These are phyloP conservation scores for Lydus trimaculatus DNA, from an alignment of 2,888 invertebrate genomes.

Conservation along the genomic window DNA sequence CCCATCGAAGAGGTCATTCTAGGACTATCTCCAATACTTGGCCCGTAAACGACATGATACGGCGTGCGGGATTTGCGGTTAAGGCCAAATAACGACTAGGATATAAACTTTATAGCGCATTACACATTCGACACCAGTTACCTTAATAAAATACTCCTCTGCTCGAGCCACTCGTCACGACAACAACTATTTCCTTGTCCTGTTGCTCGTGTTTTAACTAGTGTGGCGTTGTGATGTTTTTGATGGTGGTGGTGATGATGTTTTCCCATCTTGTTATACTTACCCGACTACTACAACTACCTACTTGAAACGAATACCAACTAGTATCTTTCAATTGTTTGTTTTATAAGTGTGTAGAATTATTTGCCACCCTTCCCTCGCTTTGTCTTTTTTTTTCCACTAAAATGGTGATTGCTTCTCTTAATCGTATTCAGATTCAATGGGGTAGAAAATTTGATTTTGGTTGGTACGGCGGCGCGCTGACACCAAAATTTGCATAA, in stretches of 20 bases:
- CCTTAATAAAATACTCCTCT: constrained; percentile 59
- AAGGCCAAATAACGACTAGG: constrained; percentile 58
- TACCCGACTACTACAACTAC: constrained; percentile 10
- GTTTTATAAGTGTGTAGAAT: constrained; percentile 15
- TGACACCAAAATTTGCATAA: constrained; percentile 58
- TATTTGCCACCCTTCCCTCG: constrained; percentile 23
- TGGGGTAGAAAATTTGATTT: constrained; percentile 59
- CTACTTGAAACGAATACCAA: neutral
- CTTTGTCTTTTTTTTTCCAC: neutral
- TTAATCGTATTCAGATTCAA: constrained; percentile 58
- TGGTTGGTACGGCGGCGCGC: constrained; percentile 51
- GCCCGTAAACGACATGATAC: constrained; percentile 58
- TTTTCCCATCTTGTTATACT: constrained; percentile 25
- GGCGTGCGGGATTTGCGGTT: constrained; percentile 58
- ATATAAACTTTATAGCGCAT: constrained; percentile 61
- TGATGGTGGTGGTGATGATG: constrained; percentile 20
- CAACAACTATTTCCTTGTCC: constrained; percentile 1
- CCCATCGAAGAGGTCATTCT: constrained; percentile 57
- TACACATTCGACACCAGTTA: constrained; percentile 61
- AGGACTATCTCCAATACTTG: constrained; percentile 55
- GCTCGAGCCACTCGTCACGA: constrained; percentile 37
- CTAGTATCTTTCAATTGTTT: neutral
- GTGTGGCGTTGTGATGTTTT: neutral
- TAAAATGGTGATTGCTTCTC: constrained; percentile 45
- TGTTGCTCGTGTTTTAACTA: constrained; percentile 5